Evolutionary conservation across 2,888 invertebrate genomes (phyloP).

Genomic region (Aspidiotus rigidus): DNA sequence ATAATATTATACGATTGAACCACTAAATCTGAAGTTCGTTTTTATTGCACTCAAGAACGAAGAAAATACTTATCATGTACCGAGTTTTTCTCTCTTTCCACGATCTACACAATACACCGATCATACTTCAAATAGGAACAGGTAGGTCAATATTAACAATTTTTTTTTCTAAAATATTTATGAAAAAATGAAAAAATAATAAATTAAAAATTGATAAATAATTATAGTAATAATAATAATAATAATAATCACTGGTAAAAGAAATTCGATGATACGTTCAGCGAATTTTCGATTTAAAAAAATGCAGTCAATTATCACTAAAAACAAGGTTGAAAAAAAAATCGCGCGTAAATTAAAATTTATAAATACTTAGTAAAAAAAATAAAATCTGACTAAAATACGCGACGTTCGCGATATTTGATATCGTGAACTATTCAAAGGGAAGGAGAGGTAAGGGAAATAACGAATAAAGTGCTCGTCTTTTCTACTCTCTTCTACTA

Average conservation of each 20-base stretch:
- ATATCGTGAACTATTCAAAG: slow-evolving; percentile 15
- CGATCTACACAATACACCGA: no score
- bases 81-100: no score
- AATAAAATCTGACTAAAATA: slow-evolving; percentile 8
- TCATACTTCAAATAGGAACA: no score
- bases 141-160: no score
- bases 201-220: no score
- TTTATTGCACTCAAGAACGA: no score
- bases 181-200: no score
- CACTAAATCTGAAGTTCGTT: no score
- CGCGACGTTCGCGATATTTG: slow-evolving; percentile 9
- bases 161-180: no score
- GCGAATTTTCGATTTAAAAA: neutral
- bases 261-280: neutral
- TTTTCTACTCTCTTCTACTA: neutral
- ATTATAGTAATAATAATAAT: neutral
- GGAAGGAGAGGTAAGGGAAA: slow-evolving; percentile 1
- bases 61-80: no score
- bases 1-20: no score
- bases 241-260: slow-evolving; percentile 1
- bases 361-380: neutral
- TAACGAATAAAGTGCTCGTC: slow-evolving; percentile 16
- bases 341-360: neutral
- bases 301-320: slow-evolving; percentile 1
- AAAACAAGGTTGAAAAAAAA: neutral